These are phyloP conservation scores for Brachypteracias leptosomus DNA, from an alignment of 2,113 vertebrate genomes.

Conservation along the genomic window DNA sequence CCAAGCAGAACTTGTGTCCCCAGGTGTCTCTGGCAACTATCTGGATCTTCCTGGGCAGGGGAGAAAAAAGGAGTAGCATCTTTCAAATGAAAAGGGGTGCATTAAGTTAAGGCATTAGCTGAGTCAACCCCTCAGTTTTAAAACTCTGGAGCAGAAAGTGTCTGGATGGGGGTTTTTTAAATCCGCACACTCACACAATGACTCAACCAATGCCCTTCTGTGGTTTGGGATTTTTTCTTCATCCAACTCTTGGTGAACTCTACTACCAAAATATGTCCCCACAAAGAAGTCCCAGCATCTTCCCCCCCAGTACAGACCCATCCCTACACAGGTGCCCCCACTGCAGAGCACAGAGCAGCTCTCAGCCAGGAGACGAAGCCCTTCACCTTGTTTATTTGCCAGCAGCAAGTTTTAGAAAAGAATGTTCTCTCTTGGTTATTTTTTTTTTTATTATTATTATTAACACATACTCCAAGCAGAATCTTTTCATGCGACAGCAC, in stretches of 20 bases:
- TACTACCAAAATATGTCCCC: not conserved
- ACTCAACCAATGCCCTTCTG: not conserved
- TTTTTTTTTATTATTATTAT: not conserved
- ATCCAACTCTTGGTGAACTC: not conserved
- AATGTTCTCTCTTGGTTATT: not conserved
- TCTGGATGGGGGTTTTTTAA: not conserved
- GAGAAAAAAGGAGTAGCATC: not conserved
- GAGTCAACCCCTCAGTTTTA: not conserved
- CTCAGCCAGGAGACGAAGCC: not conserved
- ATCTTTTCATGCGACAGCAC: not conserved
- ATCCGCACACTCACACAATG: not conserved
- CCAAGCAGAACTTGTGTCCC: too few relatives aligned
- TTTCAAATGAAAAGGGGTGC: not conserved
- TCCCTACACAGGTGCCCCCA: not conserved
- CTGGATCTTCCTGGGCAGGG: not conserved
- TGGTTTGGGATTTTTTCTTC: not conserved
- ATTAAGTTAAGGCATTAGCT: not conserved
- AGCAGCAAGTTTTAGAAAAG: not conserved
- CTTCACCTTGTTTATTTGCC: not conserved
- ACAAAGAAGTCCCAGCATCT: not conserved
- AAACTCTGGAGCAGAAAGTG: not conserved
- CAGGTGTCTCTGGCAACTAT: not conserved
- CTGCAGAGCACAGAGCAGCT: not conserved
- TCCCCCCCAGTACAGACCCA: not conserved
- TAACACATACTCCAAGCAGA: not conserved